Conservation (phyloP, 2,797 vertebrate species). For the Hirundo rustica region DNA sequence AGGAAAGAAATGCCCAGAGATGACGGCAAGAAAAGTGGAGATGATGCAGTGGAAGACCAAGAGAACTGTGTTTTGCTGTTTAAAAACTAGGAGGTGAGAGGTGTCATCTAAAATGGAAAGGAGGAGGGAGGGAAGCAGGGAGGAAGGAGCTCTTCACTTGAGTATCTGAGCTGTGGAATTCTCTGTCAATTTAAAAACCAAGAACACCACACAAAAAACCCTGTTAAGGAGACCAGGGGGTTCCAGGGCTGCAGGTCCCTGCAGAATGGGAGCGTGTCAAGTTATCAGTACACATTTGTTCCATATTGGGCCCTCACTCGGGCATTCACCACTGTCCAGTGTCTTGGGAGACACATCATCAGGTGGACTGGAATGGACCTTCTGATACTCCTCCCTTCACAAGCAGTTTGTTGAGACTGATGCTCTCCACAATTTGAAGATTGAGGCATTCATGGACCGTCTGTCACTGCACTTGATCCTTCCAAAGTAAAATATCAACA, state of each 20-base stretch:
- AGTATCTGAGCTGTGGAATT: not conserved
- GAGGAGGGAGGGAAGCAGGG: not conserved
- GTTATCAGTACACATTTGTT: not conserved
- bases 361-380: not conserved
- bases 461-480: not conserved
- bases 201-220: not conserved
- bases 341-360: not conserved
- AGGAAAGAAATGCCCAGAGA: not conserved
- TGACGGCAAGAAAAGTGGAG: fast-evolving
- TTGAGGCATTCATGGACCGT: not conserved
- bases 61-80: not conserved
- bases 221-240: not conserved
- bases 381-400: not conserved
- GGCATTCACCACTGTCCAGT: not conserved
- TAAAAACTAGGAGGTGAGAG: not conserved
- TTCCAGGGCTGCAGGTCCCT: not conserved
- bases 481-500: not conserved
- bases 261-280: not conserved
- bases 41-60: not conserved
- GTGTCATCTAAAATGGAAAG: not conserved
- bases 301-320: not conserved
- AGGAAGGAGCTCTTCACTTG: not conserved
- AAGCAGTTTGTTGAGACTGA: not conserved
- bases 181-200: not conserved
- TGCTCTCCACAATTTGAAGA: not conserved